phyloP scores from a whole-genome alignment of 2,797 vertebrate species.

The Bovichtus variegatus region DNA sequence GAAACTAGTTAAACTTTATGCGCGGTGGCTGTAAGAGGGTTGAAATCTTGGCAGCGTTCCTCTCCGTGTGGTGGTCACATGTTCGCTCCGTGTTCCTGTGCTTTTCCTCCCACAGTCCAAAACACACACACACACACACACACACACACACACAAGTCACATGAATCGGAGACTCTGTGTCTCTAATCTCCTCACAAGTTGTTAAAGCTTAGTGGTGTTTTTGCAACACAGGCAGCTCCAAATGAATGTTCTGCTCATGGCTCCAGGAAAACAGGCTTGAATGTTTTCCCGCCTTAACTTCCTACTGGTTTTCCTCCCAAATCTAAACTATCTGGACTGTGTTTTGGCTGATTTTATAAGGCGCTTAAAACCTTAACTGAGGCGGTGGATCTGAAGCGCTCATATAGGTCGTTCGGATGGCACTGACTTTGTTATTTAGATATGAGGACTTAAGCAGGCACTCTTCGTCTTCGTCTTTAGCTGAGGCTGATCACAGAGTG shows the following conservation, averaged over 20 bases:
- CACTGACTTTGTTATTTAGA: not conserved
- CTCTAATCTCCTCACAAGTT: constrained; percentile 61
- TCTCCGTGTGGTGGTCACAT: constrained; percentile 56
- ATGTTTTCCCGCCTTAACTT: constrained; percentile 13
- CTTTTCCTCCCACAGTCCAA: constrained; percentile 45
- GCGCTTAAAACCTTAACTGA: not conserved
- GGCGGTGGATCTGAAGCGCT: too few species aligned
- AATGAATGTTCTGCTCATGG: constrained; percentile 28
- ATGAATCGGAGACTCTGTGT: constrained; percentile 62
- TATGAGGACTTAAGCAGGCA: not conserved
- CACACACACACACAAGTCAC: constrained; percentile 58
- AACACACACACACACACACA: too few species aligned
- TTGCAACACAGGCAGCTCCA: constrained; percentile 31
- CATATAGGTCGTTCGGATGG: not conserved
- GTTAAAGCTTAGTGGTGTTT: constrained; percentile 60
- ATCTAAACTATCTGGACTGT: constrained; percentile 4
- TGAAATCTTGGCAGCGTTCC: constrained; percentile 22
- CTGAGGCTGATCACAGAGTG: constrained; percentile 1
- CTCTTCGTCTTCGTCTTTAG: not conserved
- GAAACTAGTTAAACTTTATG: not conserved
- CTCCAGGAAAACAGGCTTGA: constrained; percentile 16
- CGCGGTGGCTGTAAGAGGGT: not conserved
- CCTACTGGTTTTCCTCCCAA: constrained; percentile 1
- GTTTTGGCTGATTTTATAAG: not conserved
- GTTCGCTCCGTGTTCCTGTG: constrained; percentile 47